Percentiles rank a stretch among this genome's conserved stretches.
Conservation (phyloP, 2,888 invertebrate genomes). For the Caenorhabditis sp. region DNA sequence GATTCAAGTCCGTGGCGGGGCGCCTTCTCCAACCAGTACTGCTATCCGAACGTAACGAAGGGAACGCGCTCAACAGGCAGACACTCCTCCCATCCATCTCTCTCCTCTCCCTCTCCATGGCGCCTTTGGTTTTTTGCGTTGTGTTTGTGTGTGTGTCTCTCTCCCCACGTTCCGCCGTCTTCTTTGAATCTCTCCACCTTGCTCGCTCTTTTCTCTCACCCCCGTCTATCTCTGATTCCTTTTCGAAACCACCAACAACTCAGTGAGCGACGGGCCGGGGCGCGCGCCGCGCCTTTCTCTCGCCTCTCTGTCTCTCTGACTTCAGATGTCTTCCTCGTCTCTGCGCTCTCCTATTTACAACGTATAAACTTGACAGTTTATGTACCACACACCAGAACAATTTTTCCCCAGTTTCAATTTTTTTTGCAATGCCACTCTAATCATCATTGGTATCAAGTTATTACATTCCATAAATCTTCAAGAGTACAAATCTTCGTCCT, state of each 20-base stretch:
- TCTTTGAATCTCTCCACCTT: too few species aligned
- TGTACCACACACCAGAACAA: constrained; percentile 48
- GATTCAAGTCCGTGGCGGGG: too few species aligned
- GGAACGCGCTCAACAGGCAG: too few species aligned
- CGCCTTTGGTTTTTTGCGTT: constrained; percentile 29
- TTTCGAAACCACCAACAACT: constrained; percentile 24
- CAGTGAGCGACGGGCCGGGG: background rate
- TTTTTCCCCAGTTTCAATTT: constrained; percentile 24
- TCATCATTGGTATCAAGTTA: too few species aligned
- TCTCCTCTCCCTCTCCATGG: constrained; percentile 16
- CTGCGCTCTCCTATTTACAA: constrained; percentile 6
- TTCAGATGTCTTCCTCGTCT: constrained; percentile 2
- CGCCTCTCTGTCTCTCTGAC: constrained; percentile 15
- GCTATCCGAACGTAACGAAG: too few species aligned
- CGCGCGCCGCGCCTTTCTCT: constrained; percentile 12
- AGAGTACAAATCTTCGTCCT: too few species aligned
- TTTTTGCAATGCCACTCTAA: constrained; percentile 11
- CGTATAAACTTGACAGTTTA: constrained; percentile 55
- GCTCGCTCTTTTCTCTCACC: background rate
- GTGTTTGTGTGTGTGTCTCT: constrained; percentile 20
- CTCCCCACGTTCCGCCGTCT: background rate
- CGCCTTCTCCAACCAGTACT: too few species aligned
- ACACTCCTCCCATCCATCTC: background rate
- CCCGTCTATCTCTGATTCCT: background rate
- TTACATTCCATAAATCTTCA: too few species aligned